Evolutionary conservation across 2,797 vertebrate genomes (phyloP).

Genomic region (Tragelaphus oryx): DNA sequence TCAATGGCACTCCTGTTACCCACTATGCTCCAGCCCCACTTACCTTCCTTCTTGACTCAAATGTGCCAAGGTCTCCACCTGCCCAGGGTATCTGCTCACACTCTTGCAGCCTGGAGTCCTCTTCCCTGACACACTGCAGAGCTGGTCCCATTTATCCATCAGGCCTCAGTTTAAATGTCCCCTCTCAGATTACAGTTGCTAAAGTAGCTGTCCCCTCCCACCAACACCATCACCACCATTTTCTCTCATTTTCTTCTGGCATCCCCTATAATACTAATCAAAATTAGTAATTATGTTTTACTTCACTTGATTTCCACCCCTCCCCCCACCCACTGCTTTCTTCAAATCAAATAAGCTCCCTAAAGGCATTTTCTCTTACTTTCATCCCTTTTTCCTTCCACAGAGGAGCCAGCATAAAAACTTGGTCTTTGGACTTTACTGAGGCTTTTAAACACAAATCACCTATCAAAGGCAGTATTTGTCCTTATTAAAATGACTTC

Average conservation of each 20-base stretch:
- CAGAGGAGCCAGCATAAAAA: background rate
- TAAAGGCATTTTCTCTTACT: background rate
- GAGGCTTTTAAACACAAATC: constrained; percentile 23
- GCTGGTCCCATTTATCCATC: background rate
- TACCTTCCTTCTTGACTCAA: background rate
- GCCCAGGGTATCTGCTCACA: background rate
- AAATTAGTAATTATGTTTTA: background rate
- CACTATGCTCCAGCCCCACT: background rate
- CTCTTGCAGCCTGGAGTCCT: background rate
- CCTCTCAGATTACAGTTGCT: background rate
- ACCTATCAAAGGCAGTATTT: constrained; percentile 39
- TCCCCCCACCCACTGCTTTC: background rate
- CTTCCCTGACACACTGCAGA: background rate
- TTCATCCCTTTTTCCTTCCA: background rate
- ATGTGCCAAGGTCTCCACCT: background rate
- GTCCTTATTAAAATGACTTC: constrained; percentile 19
- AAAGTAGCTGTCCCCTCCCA: background rate
- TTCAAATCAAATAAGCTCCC: background rate
- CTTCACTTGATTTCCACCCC: background rate
- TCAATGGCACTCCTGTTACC: background rate
- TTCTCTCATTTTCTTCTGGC: background rate
- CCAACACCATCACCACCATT: background rate
- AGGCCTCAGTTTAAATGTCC: background rate
- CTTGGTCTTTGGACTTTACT: constrained; percentile 14
- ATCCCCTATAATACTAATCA: background rate